A percentile compares a stretch with the other conserved stretches of the same genome.
phyloP scores from a whole-genome alignment of 2,113 vertebrate species.

The Aptenodytes patagonicus region DNA sequence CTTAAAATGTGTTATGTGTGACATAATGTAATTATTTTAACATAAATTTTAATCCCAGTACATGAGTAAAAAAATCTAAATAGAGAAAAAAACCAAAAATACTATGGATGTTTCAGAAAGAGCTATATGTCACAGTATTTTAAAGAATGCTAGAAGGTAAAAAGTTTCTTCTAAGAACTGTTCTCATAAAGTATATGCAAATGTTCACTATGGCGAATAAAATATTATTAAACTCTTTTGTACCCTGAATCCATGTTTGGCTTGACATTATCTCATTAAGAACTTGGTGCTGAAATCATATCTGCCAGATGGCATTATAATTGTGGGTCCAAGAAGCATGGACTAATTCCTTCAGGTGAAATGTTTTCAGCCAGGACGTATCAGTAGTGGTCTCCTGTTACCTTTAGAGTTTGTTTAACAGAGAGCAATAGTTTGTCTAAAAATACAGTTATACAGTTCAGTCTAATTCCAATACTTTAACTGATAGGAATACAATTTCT shows the following conservation, averaged over 20 bases:
- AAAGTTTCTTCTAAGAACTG: constrained; percentile 4
- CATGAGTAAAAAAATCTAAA: not conserved
- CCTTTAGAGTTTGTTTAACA: constrained; percentile 7
- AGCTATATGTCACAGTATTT: not conserved
- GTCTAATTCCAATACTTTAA: not conserved
- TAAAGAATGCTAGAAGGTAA: not conserved
- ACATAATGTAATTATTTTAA: not conserved
- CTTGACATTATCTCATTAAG: constrained; percentile 18
- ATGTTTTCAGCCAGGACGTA: not conserved
- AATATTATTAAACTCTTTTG: constrained; percentile 26
- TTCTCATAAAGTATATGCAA: not conserved
- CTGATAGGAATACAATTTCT: not conserved
- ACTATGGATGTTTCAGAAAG: not conserved
- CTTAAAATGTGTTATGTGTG: not conserved
- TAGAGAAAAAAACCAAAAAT: not conserved
- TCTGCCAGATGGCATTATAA: constrained; percentile 44
- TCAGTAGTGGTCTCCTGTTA: not conserved
- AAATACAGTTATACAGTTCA: not conserved
- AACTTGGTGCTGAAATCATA: constrained; percentile 21
- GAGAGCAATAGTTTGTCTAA: not conserved
- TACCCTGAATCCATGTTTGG: constrained; percentile 22
- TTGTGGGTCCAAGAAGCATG: not conserved
- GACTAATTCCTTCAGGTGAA: constrained; percentile 33
- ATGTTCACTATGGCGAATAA: constrained; percentile 15
- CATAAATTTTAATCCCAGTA: not conserved